Evolutionary conservation across 2,113 vertebrate genomes (phyloP).

Genomic region (Arenaria interpres): DNA sequence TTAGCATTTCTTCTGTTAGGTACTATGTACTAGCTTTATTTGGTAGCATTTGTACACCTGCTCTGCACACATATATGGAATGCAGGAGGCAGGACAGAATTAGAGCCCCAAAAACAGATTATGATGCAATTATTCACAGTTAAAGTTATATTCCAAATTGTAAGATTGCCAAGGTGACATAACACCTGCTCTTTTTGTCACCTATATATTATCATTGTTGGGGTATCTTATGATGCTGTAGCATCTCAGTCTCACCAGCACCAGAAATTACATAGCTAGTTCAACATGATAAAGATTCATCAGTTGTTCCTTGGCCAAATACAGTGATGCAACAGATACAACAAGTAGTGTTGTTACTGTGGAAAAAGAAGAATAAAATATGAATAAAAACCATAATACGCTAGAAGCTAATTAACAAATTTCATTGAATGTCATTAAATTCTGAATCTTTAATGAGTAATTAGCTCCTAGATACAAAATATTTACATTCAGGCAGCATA

Average conservation of each 20-base stretch:
- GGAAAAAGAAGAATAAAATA: not conserved
- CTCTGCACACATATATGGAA: accelerated
- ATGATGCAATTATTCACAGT: not conserved
- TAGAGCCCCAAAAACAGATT: not conserved
- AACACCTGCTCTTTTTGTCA: not conserved
- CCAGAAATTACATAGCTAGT: not conserved
- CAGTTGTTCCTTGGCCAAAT: not conserved
- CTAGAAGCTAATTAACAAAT: not conserved
- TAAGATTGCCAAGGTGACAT: not conserved
- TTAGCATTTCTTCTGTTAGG: not conserved
- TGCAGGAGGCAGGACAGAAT: not conserved
- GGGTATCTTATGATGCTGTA: not conserved
- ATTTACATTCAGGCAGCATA: not conserved
- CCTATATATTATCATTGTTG: not conserved
- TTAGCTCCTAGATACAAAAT: not conserved
- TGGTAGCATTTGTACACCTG: not conserved
- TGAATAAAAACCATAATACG: not conserved
- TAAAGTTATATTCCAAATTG: not conserved
- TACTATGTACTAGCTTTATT: not conserved
- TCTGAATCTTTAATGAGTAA: not conserved
- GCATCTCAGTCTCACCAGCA: not conserved
- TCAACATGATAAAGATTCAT: not conserved
- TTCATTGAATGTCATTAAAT: not conserved
- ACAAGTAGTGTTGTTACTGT: not conserved
- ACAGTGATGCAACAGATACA: not conserved